Conservation (phyloP, 2,797 vertebrate genomes). For the Okamejei kenojei region DNA sequence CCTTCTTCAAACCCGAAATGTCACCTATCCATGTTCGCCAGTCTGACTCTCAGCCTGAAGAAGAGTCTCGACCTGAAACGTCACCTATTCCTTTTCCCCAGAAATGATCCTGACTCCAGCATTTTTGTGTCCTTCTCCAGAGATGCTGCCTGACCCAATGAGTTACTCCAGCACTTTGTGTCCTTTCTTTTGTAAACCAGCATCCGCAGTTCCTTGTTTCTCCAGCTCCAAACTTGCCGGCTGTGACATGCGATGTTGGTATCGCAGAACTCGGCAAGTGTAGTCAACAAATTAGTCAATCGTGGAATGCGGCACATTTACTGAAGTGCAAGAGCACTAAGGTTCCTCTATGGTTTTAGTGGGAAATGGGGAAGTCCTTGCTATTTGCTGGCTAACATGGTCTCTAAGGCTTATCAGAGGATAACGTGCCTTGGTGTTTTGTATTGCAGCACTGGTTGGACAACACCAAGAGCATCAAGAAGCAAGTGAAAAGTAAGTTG, state of each 20-base stretch:
- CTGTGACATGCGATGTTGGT: neutral
- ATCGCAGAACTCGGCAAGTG: neutral
- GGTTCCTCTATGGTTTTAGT: neutral
- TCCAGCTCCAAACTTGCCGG: too few relatives aligned
- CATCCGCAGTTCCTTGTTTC: too few relatives aligned
- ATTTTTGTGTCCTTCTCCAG: too few relatives aligned
- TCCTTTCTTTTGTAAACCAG: too few relatives aligned
- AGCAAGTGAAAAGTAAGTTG: constrained; percentile 98
- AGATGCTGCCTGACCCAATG: too few relatives aligned
- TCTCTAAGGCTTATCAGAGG: neutral
- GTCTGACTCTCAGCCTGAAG: too few relatives aligned
- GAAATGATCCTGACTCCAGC: too few relatives aligned
- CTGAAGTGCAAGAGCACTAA: neutral
- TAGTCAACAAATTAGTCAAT: neutral
- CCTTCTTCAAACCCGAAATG: too few relatives aligned
- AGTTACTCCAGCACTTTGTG: too few relatives aligned
- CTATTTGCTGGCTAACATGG: constrained; percentile 46
- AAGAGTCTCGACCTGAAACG: too few relatives aligned
- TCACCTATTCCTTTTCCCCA: too few relatives aligned
- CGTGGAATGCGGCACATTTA: neutral
- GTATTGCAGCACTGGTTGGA: constrained; percentile 89
- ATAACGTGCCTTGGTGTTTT: constrained; percentile 10
- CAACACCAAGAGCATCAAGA: constrained; percentile 95
- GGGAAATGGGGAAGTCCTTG: constrained; percentile 40
- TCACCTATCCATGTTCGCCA: too few relatives aligned